A percentile compares a stretch with the other conserved stretches of the same genome.
These are phyloP conservation scores for Caerostris extrusa DNA, from an alignment of 1,140 invertebrate species.

Conservation along the genomic window DNA sequence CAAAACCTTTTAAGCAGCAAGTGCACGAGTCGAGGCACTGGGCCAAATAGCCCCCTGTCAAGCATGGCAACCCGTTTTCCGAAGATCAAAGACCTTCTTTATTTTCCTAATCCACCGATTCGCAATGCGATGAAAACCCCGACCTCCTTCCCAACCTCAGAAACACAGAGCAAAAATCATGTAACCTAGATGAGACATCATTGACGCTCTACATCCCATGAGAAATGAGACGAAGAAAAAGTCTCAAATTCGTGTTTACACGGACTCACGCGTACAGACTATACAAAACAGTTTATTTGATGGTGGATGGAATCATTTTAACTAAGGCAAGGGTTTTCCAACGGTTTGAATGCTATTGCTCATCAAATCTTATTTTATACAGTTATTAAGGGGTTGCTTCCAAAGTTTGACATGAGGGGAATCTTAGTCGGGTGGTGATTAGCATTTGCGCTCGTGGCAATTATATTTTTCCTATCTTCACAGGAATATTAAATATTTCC, in stretches of 20 bases:
- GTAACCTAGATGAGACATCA: conserved; percentile 26
- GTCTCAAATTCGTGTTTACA: conserved; percentile 25
- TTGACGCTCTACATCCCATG: conserved; percentile 16
- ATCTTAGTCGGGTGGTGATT: too few species aligned
- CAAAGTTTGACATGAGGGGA: too few species aligned
- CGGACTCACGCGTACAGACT: conserved; percentile 13
- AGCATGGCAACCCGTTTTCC: conserved; percentile 29
- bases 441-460: too few species aligned
- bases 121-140: not conserved
- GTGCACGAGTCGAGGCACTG: not conserved
- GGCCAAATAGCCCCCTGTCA: conserved; percentile 34
- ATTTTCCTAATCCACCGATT: conserved; percentile 20
- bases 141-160: conserved; percentile 1
- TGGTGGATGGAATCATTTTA: not conserved
- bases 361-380: not conserved
- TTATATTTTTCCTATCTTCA: too few species aligned
- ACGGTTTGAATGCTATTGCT: not conserved
- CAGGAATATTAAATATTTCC: too few species aligned
- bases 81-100: conserved; percentile 16
- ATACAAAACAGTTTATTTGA: not conserved
- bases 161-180: conserved; percentile 21
- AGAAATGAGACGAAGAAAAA: conserved; percentile 8
- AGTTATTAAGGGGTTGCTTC: too few species aligned
- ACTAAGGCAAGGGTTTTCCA: not conserved
- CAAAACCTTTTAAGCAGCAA: conserved; percentile 35